Conservation (phyloP, 1,140 invertebrate genomes). For the Drosophila navojoa region DNA sequence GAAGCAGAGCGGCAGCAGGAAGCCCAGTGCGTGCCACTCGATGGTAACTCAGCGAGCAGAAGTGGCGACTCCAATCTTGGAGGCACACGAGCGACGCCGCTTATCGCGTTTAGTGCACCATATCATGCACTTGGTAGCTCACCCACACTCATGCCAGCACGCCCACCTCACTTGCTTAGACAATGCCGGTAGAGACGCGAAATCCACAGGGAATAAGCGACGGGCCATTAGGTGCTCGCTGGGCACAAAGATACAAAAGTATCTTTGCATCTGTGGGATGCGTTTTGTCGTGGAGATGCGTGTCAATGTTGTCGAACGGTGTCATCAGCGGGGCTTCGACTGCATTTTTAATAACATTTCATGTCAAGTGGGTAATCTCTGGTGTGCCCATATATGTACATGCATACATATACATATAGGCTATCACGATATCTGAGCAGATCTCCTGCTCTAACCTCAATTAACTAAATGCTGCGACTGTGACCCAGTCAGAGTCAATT, state of each 20-base stretch:
- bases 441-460: constrained; percentile 52
- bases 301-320: constrained; percentile 77
- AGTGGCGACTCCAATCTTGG: constrained; percentile 24
- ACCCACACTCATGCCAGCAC: constrained; percentile 2
- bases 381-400: background rate
- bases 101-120: constrained; percentile 65
- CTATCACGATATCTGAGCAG: constrained; percentile 39
- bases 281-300: constrained; percentile 51
- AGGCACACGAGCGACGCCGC: constrained; percentile 31
- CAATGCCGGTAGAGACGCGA: constrained; percentile 16
- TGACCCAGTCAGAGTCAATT: constrained; percentile 55
- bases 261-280: constrained; percentile 38
- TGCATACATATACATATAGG: background rate
- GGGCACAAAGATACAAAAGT: constrained; percentile 12
- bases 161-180: constrained; percentile 13
- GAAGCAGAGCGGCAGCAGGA: background rate
- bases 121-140: constrained; percentile 43
- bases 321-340: constrained; percentile 62
- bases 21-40: constrained; percentile 30
- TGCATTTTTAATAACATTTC: constrained; percentile 72
- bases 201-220: constrained; percentile 12
- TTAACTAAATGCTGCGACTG: constrained; percentile 69
- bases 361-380: constrained; percentile 63
- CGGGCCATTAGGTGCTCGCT: constrained; percentile 70
- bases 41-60: constrained; percentile 5